phyloP scores from a whole-genome alignment of 2,888 invertebrate genomes.

The Teleiodes luculella region DNA sequence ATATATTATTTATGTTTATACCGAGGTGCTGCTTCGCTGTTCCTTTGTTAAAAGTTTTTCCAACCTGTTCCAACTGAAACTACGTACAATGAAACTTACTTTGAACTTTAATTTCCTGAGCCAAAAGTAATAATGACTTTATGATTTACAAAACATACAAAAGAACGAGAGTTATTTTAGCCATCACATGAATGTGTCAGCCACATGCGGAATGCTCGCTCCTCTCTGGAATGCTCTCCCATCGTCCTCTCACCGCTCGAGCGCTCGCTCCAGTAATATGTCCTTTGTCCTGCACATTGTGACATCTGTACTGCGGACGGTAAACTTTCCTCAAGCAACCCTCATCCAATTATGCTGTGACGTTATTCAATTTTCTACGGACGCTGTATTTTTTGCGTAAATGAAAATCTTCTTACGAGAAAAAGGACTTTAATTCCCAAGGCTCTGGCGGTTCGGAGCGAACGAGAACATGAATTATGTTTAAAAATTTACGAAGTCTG shows the following conservation, averaged over 20 bases:
- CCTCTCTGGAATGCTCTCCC: background rate
- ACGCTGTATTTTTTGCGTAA: background rate
- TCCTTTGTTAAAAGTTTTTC: too few species aligned
- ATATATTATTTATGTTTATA: too few species aligned
- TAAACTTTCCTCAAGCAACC: background rate
- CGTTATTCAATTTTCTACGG: background rate
- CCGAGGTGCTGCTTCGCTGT: too few species aligned
- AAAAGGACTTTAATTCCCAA: background rate
- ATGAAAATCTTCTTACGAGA: background rate
- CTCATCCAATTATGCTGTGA: background rate
- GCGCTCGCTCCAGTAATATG: background rate
- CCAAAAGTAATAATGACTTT: too few species aligned
- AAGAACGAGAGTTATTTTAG: too few species aligned
- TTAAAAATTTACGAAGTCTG: slow-evolving; percentile 2
- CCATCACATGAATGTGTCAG: too few species aligned
- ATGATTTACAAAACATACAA: too few species aligned
- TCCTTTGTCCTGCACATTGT: background rate
- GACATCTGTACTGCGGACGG: background rate
- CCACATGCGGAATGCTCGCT: too few species aligned
- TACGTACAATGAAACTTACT: too few species aligned
- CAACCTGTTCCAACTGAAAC: too few species aligned
- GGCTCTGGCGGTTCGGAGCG: background rate
- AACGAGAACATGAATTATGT: background rate
- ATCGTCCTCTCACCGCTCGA: too few species aligned
- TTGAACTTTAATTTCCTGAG: too few species aligned